Conservation (phyloP, 2,888 invertebrate genomes). For the Allolobophora icterica region DNA sequence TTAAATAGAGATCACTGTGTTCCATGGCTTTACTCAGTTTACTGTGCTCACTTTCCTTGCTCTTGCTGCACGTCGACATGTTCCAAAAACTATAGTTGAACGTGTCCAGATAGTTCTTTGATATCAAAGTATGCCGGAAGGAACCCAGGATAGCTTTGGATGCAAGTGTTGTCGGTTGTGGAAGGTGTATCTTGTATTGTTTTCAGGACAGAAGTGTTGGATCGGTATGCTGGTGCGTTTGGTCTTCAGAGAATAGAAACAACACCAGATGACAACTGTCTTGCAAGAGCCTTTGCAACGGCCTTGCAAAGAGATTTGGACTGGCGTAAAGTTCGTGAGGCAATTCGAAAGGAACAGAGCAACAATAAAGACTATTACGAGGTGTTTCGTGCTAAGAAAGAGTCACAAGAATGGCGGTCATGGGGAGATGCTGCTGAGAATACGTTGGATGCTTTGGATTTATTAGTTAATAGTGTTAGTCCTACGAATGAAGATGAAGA, state of each 20-base stretch:
- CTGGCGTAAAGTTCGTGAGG: background rate
- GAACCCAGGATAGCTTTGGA: no score
- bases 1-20: no score
- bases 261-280: background rate
- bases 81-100: no score
- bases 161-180: background rate
- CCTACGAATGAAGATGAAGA: background rate
- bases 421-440: background rate
- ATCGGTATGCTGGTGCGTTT: background rate
- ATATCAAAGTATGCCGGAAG: no score
- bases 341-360: background rate
- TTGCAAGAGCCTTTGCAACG: conserved; percentile 1
- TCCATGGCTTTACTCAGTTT: no score
- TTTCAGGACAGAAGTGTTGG: background rate
- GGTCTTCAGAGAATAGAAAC: background rate
- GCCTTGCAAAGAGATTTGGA: background rate
- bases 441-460: no score
- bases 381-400: background rate
- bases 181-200: background rate
- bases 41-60: no score
- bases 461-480: no score
- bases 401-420: background rate
- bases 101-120: no score
- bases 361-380: background rate
- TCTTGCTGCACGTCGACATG: no score